Evolutionary conservation across 2,797 vertebrate genomes (phyloP).

Genomic region (Ptychadena robeensis): DNA sequence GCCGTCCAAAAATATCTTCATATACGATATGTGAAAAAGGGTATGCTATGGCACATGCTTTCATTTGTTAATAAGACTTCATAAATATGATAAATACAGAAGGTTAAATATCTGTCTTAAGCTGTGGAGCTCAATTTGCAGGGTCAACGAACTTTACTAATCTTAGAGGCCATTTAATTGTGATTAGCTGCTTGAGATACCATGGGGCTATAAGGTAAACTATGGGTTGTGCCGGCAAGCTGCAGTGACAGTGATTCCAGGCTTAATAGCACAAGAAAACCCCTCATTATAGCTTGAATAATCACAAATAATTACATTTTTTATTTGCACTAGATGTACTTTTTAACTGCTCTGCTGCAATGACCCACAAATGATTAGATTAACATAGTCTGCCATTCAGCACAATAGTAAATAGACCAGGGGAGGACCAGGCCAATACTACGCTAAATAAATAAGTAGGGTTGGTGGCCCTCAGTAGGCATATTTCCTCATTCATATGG

Average conservation of each 20-base stretch:
- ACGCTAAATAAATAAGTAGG: neutral
- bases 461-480: too few species aligned
- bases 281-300: too few species aligned
- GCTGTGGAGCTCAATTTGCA: neutral
- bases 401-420: neutral
- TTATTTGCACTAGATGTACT: too few species aligned
- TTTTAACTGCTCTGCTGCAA: neutral
- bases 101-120: neutral
- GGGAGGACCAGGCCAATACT: neutral
- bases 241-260: neutral
- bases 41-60: neutral
- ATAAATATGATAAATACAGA: neutral
- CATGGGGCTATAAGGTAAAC: neutral
- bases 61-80: neutral
- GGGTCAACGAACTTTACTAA: neutral
- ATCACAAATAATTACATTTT: too few species aligned
- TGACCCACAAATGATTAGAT: neutral
- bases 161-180: slow-evolving; percentile 4
- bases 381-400: neutral
- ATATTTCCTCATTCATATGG: too few species aligned
- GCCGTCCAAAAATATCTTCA: neutral
- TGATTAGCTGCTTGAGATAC: slow-evolving; percentile 1
- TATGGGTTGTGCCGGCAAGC: neutral
- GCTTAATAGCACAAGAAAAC: neutral
- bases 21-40: slow-evolving; percentile 5